Evolutionary conservation across 2,797 vertebrate genomes (phyloP), one percentile per base, ranked within the genome.

Genomic region (Syngnathus rostellatus): DNA sequence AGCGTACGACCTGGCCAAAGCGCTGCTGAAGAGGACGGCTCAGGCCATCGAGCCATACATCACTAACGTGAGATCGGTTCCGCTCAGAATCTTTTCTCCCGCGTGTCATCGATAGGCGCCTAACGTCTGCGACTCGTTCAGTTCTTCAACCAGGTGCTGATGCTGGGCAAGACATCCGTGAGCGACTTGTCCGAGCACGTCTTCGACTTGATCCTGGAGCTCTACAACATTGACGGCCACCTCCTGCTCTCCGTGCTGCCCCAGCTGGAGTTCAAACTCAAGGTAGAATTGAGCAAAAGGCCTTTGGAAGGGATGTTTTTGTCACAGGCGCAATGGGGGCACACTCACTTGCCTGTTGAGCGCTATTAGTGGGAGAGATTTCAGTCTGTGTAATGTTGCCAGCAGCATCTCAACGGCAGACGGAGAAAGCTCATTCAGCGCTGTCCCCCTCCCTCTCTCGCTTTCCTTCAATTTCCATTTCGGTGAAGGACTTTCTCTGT

Each of bases 71-170:
- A 96, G 97, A 23, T 21, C 19, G 21, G 10, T 23, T n/a, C 11
- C 19, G 7, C 19, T 17, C 58, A 39, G 9, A 23, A 8, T 31
- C 2, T n/a, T 8, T 43, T n/a, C 3, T 41, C 19, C 21, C 12
- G 5, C 2, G 6, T 41, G 41, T 10, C 12, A 21, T 7, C 2
- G 31, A 6, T 37, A n/a, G 11, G n/a, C 9, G 1, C 40, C 39
- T 16, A 5, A 48, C 16, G 11, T 50, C 17, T 50, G 41, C 51
- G 21, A 48, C 0, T 45, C 7, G 9, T 39, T 57, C 38, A 99
- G 97, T 99, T 99, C 86, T 99, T 99, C 87, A 99, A 99, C 91
- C 97, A 97, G 90, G 97, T 99, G 74, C 91, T 99, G 78, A 98
- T 99, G 96, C 89, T 99, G 87, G 96, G 97, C 50, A 99, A 99